Percentiles rank a stretch among this genome's conserved stretches.
Conservation (phyloP, 2,797 vertebrate species). For the Pelochelys cantorii region DNA sequence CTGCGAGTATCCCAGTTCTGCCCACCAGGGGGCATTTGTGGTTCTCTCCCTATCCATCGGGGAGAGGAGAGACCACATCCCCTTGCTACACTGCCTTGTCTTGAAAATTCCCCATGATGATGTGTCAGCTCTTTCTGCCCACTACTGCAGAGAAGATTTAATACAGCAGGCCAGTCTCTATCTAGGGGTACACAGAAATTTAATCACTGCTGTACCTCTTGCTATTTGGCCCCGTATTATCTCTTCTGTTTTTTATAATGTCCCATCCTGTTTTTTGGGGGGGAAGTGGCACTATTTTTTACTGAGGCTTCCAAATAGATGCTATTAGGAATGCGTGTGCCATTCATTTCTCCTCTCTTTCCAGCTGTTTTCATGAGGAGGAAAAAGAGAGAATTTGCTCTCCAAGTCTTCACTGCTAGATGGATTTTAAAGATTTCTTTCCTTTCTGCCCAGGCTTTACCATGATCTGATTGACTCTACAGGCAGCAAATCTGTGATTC, state of each 20-base stretch:
- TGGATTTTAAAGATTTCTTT: background rate
- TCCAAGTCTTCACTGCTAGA: background rate
- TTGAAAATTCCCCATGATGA: background rate
- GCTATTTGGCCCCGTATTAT: accelerated
- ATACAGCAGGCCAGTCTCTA: background rate
- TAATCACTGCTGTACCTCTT: background rate
- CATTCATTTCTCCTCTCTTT: background rate
- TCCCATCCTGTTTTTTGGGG: background rate
- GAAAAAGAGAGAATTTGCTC: background rate
- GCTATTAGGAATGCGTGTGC: background rate
- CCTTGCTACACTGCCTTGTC: background rate
- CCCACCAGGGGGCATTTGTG: no score
- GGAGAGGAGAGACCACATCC: no score
- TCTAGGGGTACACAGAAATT: background rate
- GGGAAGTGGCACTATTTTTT: background rate
- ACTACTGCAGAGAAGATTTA: background rate
- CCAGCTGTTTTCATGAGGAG: background rate
- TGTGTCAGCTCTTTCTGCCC: background rate
- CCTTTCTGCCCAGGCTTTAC: background rate
- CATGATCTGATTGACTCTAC: background rate
- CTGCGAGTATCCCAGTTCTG: no score
- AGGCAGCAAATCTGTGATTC: background rate
- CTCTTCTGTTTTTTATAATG: background rate
- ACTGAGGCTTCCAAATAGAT: background rate
- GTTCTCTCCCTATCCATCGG: no score